Base-by-base conservation (phyloP, 2,113 vertebrate species). In the Coryphaenoides rupestris region DNA sequence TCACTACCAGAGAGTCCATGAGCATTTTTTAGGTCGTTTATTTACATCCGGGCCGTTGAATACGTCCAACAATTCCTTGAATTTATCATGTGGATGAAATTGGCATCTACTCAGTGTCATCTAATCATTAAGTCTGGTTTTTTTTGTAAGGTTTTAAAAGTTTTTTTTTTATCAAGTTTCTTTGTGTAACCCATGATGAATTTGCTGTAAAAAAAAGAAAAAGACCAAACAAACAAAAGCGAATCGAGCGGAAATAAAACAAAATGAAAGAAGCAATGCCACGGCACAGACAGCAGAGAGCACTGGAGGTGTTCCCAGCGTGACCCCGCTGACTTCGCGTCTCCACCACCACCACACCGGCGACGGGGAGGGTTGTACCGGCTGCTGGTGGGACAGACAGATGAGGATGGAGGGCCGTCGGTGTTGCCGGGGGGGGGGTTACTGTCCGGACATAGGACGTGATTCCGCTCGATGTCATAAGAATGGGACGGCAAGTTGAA, bases 11-110 rank as follows among this genome's bases (percentile, higher is more conserved):
- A n/a, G 63, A 63, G 69, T 75, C 49, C 73, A 69, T 72, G 69
- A 57, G 76, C 68, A 66, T 50, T 66, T n/a, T 64, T 76, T 53
- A 77, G 67, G 69, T 78, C 40, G 28, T 81, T 82, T 77, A 84
- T 81, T 82, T 78, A 86, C 80, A 87, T 72, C 69, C 80, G 63
- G 60, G 75, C 67, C 65, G 5, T 57, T 66, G 61, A 55, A 65
- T 33, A 60, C 73, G 54, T 13, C 17, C 19, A 60, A 17, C 6
- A 9, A 12, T 40, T 40, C 33, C 55, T 60, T 65, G 19, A 62
- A 2, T 1, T 47, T 65, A 59, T 63, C 49, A 10, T 58, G 65
- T 60, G 66, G 52, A 68, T 65, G 63, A 59, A 62, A 70, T 58
- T 21, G 24, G 46, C 72, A 65, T 69, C 68, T 69, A 68, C 46